A percentile compares a stretch with the other conserved stretches of the same genome.
Evolutionary conservation across 1,140 invertebrate genomes (phyloP).

Genomic region (Camponotus vicinus): DNA sequence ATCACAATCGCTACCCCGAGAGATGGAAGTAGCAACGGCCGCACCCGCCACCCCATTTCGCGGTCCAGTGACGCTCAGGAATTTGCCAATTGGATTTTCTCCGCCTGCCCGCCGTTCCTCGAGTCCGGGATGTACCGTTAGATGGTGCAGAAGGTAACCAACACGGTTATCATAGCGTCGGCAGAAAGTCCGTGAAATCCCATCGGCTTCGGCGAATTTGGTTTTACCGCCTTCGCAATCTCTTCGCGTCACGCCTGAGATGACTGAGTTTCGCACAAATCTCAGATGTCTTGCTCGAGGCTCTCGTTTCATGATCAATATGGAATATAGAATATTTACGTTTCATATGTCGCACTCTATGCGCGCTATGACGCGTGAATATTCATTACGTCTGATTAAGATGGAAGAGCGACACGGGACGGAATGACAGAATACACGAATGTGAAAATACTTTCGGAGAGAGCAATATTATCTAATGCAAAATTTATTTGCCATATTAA

Average conservation of each 20-base stretch:
- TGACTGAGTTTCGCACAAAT: slow-evolving; percentile 64
- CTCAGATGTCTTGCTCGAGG: slow-evolving; percentile 61
- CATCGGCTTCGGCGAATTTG: slow-evolving; percentile 74
- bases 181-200: slow-evolving; percentile 70
- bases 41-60: slow-evolving; percentile 83
- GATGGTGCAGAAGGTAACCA: slow-evolving; percentile 83
- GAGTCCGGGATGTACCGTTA: slow-evolving; percentile 79
- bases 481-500: slow-evolving; percentile 49
- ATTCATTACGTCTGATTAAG: slow-evolving; percentile 56
- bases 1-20: slow-evolving; percentile 75
- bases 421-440: slow-evolving; percentile 10
- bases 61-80: slow-evolving; percentile 84
- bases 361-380: slow-evolving; percentile 29
- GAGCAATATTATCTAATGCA: slow-evolving; percentile 18
- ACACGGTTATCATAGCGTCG: slow-evolving; percentile 75
- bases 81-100: slow-evolving; percentile 86
- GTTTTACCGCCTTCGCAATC: slow-evolving; percentile 71
- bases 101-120: slow-evolving; percentile 78
- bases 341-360: not conserved
- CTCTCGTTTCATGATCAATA: slow-evolving; percentile 23
- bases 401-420: slow-evolving; percentile 24
- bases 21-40: slow-evolving; percentile 81
- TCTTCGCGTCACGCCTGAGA: slow-evolving; percentile 37
- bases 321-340: slow-evolving; percentile 31
- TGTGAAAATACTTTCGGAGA: slow-evolving; percentile 39